A percentile compares a stretch with the other conserved stretches of the same genome.
Conservation (phyloP, 2,888 invertebrate species). For the Chymomyza fuscimana region DNA sequence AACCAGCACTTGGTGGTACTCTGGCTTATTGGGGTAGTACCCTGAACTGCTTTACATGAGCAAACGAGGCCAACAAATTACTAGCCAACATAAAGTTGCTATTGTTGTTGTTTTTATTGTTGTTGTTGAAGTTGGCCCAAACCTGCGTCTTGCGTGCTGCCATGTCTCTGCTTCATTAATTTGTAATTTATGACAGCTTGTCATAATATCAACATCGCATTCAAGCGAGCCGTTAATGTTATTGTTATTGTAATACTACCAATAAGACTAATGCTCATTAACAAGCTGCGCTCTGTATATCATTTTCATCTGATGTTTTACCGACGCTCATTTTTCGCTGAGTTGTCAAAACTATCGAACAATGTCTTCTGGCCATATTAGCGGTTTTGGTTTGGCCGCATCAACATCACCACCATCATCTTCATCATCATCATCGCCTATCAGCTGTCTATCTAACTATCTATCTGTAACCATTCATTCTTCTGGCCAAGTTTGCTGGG, state of each 20-base stretch:
- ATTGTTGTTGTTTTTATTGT: too few relatives aligned
- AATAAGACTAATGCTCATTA: slow-evolving; percentile 64
- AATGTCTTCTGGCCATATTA: slow-evolving; percentile 72
- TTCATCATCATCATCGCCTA: slow-evolving; percentile 36
- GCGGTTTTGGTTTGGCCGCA: slow-evolving; percentile 53
- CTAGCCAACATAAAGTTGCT: background rate
- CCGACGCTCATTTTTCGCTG: slow-evolving; percentile 43
- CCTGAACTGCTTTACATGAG: background rate
- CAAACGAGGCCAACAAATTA: background rate
- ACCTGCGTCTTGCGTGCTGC: slow-evolving; percentile 29
- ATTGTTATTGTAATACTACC: slow-evolving; percentile 47
- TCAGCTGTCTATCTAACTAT: slow-evolving; percentile 25
- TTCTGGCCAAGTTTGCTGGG: slow-evolving; percentile 10
- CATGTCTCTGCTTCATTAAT: slow-evolving; percentile 59
- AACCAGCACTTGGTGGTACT: background rate
- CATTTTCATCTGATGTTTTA: slow-evolving; percentile 20
- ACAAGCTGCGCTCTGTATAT: slow-evolving; percentile 33
- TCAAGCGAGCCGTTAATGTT: slow-evolving; percentile 12
- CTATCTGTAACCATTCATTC: slow-evolving; percentile 16
- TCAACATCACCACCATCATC: slow-evolving; percentile 24
- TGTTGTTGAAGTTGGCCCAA: background rate
- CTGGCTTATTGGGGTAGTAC: background rate
- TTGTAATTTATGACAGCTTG: slow-evolving; percentile 76
- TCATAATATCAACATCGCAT: slow-evolving; percentile 64
- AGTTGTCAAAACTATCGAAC: slow-evolving; percentile 60